Conservation (phyloP, 1,140 invertebrate genomes). For the Mesaphorura yosii region DNA sequence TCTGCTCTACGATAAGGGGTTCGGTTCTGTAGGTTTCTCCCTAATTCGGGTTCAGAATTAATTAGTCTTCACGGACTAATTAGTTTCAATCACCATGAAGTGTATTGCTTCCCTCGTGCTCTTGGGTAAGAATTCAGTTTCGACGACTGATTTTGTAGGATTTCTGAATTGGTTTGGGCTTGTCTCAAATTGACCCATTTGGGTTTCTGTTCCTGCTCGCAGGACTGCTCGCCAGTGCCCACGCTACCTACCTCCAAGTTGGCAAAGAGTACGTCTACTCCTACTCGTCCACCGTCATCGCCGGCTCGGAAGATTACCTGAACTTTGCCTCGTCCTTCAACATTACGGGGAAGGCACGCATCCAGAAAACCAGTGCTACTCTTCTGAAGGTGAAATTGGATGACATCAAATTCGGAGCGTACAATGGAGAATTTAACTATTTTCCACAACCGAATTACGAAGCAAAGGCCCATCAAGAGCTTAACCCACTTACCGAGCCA, state of each 20-base stretch:
- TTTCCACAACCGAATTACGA: neutral
- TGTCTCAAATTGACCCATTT: too few relatives aligned
- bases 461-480: slow-evolving; percentile 18
- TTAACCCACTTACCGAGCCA: slow-evolving; percentile 23
- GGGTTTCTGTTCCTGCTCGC: neutral
- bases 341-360: slow-evolving; percentile 19
- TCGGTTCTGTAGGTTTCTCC: neutral
- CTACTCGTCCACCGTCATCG: slow-evolving; percentile 11
- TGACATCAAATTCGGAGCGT: slow-evolving; percentile 19
- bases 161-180: slow-evolving; percentile 7
- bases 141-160: slow-evolving; percentile 3
- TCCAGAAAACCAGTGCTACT: slow-evolving; percentile 11
- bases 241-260: slow-evolving; percentile 7
- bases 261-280: slow-evolving; percentile 28
- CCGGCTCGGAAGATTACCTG: slow-evolving; percentile 26
- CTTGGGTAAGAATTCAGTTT: slow-evolving; percentile 22
- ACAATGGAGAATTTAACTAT: slow-evolving; percentile 23
- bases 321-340: slow-evolving; percentile 23
- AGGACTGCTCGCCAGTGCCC: neutral
- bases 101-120: slow-evolving; percentile 13
- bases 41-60: neutral
- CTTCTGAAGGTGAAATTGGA: slow-evolving; percentile 16
- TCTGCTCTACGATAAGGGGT: neutral
- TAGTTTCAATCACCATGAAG: slow-evolving; percentile 23
- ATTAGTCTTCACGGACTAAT: slow-evolving; percentile 3